A percentile compares a stretch with the other conserved stretches of the same genome.
phyloP scores from a whole-genome alignment of 2,888 invertebrate species.

The Heteropelma amictum region DNA sequence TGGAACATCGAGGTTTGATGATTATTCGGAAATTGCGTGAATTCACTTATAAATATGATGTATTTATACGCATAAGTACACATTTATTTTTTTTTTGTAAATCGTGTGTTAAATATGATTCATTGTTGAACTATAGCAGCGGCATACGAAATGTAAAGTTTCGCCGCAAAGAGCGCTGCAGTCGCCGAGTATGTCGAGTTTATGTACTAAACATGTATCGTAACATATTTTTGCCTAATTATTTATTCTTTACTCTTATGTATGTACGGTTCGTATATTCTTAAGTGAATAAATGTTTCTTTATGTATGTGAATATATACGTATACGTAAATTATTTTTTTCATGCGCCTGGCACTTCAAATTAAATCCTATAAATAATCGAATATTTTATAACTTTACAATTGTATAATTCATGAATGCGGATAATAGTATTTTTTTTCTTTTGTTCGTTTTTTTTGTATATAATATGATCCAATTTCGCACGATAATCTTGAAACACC shows the following conservation, averaged over 20 bases:
- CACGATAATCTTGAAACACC: conserved; percentile 8
- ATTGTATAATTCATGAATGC: conserved; percentile 36
- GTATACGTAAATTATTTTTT: conserved; percentile 31
- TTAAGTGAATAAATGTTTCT: conserved; percentile 15
- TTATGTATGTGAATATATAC: conserved; percentile 14
- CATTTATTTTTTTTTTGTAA: conserved; percentile 60
- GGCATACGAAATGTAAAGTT: conserved; percentile 50
- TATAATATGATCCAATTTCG: not conserved
- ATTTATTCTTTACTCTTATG: not conserved
- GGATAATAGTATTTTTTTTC: conserved; percentile 32
- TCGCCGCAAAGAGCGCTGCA: conserved; percentile 46
- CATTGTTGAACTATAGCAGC: conserved; percentile 30
- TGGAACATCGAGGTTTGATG: not conserved
- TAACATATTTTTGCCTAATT: conserved; percentile 25
- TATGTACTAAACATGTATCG: conserved; percentile 47
- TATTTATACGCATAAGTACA: conserved; percentile 66
- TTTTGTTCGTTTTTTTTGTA: not conserved
- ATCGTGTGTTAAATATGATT: conserved; percentile 26
- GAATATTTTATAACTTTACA: conserved; percentile 47
- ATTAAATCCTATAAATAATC: conserved; percentile 26
- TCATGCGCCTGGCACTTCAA: conserved; percentile 49
- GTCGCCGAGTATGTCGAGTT: conserved; percentile 37
- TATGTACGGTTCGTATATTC: conserved; percentile 33
- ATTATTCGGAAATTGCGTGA: not conserved
- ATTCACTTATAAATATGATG: not conserved